Base-by-base conservation (phyloP, 2,888 invertebrate genomes). In the Rotaria macrura region DNA sequence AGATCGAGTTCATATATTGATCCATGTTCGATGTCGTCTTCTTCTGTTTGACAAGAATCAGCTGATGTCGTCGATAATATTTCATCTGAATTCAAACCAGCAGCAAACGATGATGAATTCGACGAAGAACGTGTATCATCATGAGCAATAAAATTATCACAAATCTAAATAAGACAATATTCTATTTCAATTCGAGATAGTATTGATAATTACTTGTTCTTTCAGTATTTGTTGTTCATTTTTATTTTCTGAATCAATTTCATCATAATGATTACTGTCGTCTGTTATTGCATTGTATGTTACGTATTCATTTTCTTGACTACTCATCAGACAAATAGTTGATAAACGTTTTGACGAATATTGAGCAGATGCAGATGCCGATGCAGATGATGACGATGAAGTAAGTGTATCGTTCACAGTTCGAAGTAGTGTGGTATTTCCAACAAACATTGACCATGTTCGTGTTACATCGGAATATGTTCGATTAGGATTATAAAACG, bases 401-500 rank as follows among this genome's bases (percentile, higher is more conserved):
- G 79, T 43, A 43, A 79, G 43, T 43, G 79, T 79, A 79, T 79
- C 79, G n/a, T 79, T 79, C 5, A 79, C 79, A 43, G 79, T 79
- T 25, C 79, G 79, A 43, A 79, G 43, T 79, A 79, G 43, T 79
- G 79, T 79, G 0, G 43, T 79, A 79, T 79, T 79, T 43, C 79
- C 79, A 79, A 79, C 43, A 79, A 79, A 79, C 79, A 79, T 79
- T 43, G 79, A 79, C 79, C 79, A 79, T 14, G 79, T 79, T 40
- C 79, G 79, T 79, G 79, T 79, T 25, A 79, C 79, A 79, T 79
- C 79, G 12, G 38, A 12, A 43, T 79, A 79, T 9, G 79, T 43
- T 40, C 79, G 79, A 79, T 79, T 79, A 12, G 79, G 79, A 79
- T 79, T 79, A n/a, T 79, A 79, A 79, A 43, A 79, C 14, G 79